These are phyloP conservation scores for Adrianichthys oophorus DNA, from an alignment of 2,797 vertebrate species.

Conservation along the genomic window DNA sequence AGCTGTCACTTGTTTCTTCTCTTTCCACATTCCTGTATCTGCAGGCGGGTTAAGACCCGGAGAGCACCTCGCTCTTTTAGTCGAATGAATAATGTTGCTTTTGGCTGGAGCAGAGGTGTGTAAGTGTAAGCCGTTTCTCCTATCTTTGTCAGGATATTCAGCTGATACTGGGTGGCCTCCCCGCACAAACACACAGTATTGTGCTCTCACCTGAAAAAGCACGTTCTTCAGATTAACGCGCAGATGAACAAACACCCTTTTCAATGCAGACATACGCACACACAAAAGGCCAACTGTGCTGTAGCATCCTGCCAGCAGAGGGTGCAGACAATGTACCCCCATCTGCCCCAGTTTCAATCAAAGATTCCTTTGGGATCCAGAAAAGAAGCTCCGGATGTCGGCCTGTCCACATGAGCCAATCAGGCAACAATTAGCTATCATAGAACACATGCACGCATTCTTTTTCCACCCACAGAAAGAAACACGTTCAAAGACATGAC, in stretches of 20 bases:
- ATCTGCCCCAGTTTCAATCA: constrained; percentile 52
- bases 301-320: constrained; percentile 77
- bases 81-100: constrained; percentile 62
- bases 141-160: constrained; percentile 59
- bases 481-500: constrained; percentile 33
- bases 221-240: constrained; percentile 21
- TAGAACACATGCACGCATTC: constrained; percentile 12
- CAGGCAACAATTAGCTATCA: constrained; percentile 51
- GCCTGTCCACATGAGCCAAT: constrained; percentile 39
- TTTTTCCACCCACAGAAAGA: constrained; percentile 13
- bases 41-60: constrained; percentile 51
- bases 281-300: constrained; percentile 59
- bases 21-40: constrained; percentile 43
- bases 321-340: constrained; percentile 79
- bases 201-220: constrained; percentile 56
- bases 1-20: constrained; percentile 30
- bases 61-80: constrained; percentile 41
- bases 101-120: constrained; percentile 52
- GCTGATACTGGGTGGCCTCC: constrained; percentile 63
- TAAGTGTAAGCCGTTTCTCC: constrained; percentile 58
- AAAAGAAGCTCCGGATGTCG: constrained; percentile 61
- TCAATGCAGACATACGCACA: constrained; percentile 5
- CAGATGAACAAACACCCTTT: constrained; percentile 32
- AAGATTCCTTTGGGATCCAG: constrained; percentile 52
- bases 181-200: constrained; percentile 45